Conservation (phyloP, 2,797 vertebrate species). For the Alfaro cultratus region DNA sequence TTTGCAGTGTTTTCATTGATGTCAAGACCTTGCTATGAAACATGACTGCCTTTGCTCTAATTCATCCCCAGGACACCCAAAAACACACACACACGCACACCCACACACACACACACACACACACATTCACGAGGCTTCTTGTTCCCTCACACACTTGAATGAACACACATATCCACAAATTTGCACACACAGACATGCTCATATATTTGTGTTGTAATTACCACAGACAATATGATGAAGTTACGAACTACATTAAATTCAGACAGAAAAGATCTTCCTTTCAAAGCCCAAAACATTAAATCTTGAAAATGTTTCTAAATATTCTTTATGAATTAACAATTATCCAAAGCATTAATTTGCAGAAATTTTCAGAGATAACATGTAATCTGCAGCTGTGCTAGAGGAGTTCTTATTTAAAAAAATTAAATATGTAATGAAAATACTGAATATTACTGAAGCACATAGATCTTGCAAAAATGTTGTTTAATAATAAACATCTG, state of each 20-base stretch:
- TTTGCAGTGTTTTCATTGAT: constrained; percentile 94
- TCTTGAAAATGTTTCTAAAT: not conserved
- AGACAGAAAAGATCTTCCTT: not conserved
- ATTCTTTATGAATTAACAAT: not conserved
- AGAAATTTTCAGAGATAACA: not conserved
- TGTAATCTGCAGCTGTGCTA: not conserved
- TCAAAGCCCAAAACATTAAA: not conserved
- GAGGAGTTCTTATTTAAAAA: not conserved
- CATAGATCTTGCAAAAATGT: not conserved
- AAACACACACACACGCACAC: constrained; percentile 46
- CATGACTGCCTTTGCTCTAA: constrained; percentile 86
- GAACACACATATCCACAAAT: constrained; percentile 21
- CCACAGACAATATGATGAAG: not conserved
- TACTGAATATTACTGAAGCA: not conserved
- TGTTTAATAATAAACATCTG: not conserved
- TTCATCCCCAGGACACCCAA: constrained; percentile 75
- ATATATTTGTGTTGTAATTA: not conserved
- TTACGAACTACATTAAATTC: not conserved
- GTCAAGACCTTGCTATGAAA: constrained; percentile 90
- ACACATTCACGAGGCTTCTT: constrained; percentile 1
- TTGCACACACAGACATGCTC: constrained; percentile 6
- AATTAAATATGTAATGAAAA: not conserved
- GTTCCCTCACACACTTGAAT: constrained; percentile 6
- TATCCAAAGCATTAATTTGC: not conserved
- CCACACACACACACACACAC: constrained; percentile 14